Percentiles rank a stretch among this genome's conserved stretches.
phyloP scores from a whole-genome alignment of 92 coral and sea anemone genomes.

The Epizoanthus fatuus region DNA sequence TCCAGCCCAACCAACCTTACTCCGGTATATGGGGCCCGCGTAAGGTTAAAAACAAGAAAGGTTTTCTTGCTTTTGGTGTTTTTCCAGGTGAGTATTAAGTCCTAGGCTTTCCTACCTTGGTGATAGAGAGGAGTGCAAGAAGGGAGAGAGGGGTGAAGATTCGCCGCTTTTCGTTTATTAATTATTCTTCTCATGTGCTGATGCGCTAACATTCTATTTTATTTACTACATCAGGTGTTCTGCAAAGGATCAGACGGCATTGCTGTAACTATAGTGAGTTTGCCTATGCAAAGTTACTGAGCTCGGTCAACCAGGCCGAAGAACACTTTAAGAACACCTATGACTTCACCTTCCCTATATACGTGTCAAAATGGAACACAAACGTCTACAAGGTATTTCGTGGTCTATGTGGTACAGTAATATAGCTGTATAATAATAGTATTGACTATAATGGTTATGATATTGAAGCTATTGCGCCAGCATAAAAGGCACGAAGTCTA shows the following conservation, averaged over 20 bases:
- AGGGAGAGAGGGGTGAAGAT: too few species aligned
- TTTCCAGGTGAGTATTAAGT: constrained; percentile 74
- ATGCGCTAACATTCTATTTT: background rate
- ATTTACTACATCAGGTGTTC: constrained; percentile 46
- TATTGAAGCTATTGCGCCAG: too few species aligned
- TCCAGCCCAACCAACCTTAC: constrained; percentile 86
- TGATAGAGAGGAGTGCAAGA: background rate
- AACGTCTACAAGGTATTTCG: constrained; percentile 3
- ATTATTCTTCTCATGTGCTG: background rate
- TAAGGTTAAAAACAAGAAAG: constrained; percentile 37
- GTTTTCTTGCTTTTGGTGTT: constrained; percentile 79
- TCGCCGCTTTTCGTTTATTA: too few species aligned
- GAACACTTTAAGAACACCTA: constrained; percentile 67
- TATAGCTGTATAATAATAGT: background rate
- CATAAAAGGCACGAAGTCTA: too few species aligned
- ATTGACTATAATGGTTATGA: too few species aligned
- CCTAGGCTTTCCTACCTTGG: background rate
- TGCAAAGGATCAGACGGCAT: constrained; percentile 58
- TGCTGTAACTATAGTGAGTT: constrained; percentile 78
- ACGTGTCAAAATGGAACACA: constrained; percentile 59
- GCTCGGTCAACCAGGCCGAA: constrained; percentile 78
- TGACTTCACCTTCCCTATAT: constrained; percentile 88
- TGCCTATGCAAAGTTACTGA: constrained; percentile 60
- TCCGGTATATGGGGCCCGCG: constrained; percentile 73
- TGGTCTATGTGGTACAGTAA: background rate